A percentile compares a stretch with the other conserved stretches of the same genome.
These are phyloP conservation scores for Etheostoma cragini DNA, from an alignment of 2,113 vertebrate species.

Conservation along the genomic window DNA sequence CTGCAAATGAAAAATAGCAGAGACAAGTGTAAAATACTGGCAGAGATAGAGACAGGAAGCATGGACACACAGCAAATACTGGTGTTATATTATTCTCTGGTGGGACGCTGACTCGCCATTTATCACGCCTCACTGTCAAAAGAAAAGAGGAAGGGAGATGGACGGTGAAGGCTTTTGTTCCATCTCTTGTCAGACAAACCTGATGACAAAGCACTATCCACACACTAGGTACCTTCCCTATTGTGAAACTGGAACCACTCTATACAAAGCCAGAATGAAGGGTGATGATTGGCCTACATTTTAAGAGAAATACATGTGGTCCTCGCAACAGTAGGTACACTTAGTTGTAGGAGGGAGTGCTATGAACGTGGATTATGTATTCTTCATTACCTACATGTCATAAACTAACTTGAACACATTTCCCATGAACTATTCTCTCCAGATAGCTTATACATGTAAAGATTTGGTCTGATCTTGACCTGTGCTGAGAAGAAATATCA, in stretches of 20 bases:
- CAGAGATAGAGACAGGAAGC: constrained; percentile 57
- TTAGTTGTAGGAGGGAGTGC: neutral
- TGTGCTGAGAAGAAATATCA: neutral
- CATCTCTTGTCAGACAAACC: constrained; percentile 72
- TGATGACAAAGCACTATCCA: constrained; percentile 79
- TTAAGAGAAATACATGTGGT: constrained; percentile 32
- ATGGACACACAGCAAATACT: constrained; percentile 66
- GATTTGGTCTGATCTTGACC: neutral
- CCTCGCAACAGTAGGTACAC: constrained; percentile 9
- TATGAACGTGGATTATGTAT: neutral
- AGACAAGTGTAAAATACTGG: constrained; percentile 61
- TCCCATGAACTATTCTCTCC: neutral
- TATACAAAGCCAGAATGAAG: constrained; percentile 49
- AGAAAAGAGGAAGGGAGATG: constrained; percentile 54
- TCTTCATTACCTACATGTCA: neutral
- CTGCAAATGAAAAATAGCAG: constrained; percentile 15
- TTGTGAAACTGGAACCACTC: constrained; percentile 63
- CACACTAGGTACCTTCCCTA: constrained; percentile 60
- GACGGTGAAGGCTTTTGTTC: constrained; percentile 15
- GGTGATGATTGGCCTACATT: constrained; percentile 54
- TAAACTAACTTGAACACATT: neutral
- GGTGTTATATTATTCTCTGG: constrained; percentile 72
- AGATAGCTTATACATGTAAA: neutral
- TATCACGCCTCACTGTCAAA: constrained; percentile 71
- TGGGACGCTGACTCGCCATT: constrained; percentile 78